Percentiles rank a stretch among this genome's conserved stretches.
Conservation (phyloP, 1,140 invertebrate genomes). For the Rhopalosiphum padi region DNA sequence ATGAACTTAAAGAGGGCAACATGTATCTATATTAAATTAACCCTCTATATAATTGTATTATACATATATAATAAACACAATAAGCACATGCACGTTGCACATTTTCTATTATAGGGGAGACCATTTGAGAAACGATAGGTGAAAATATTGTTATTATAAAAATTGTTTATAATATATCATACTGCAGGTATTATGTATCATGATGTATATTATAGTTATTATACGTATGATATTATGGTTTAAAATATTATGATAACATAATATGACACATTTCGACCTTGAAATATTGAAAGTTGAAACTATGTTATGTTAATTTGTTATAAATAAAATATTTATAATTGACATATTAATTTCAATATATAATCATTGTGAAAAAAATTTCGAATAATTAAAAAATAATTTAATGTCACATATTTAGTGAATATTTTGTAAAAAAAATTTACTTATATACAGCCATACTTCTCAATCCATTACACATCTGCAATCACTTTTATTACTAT, state of each 20-base stretch:
- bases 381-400: background rate
- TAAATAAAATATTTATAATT: background rate
- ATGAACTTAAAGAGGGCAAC: background rate
- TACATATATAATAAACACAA: background rate
- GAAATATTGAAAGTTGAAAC: background rate
- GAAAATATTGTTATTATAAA: background rate
- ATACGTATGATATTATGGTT: background rate
- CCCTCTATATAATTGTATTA: conserved; percentile 12
- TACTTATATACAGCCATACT: background rate
- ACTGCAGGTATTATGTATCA: background rate
- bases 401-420: background rate
- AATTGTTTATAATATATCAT: background rate
- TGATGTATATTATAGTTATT: background rate
- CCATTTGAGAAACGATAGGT: background rate
- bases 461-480: too few relatives aligned
- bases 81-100: background rate
- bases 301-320: background rate
- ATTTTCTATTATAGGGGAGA: conserved; percentile 1
- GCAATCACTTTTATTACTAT: too few relatives aligned
- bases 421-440: background rate
- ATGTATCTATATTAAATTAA: background rate
- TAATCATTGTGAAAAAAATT: background rate
- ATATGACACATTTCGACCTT: background rate
- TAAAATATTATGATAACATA: background rate
- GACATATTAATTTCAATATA: background rate